Conservation (phyloP, 2,888 invertebrate genomes). For the Spodoptera littoralis region DNA sequence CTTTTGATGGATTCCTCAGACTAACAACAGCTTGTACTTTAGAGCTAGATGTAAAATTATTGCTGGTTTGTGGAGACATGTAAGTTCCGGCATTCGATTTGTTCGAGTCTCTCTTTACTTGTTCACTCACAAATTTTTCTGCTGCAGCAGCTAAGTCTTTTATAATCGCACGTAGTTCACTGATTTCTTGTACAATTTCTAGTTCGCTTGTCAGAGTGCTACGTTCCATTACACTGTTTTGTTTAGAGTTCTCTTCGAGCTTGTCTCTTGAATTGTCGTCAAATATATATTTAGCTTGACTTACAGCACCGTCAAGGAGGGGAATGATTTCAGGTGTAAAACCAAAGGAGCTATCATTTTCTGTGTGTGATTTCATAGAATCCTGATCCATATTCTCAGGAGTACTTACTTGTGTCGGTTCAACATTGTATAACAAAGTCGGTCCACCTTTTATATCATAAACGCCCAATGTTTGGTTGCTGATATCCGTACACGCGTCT, state of each 20-base stretch:
- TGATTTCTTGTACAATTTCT: conserved; percentile 71
- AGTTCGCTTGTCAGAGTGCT: conserved; percentile 57
- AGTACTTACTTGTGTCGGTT: conserved; percentile 19
- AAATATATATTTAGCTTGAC: conserved; percentile 70
- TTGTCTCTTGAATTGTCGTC: conserved; percentile 54
- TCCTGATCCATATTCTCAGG: conserved; percentile 17
- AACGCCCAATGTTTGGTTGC: conserved; percentile 20
- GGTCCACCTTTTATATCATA: conserved; percentile 35
- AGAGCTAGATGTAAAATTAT: conserved; percentile 37
- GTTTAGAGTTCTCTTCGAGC: conserved; percentile 30
- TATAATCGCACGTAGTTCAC: conserved; percentile 70
- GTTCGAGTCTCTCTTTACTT: conserved; percentile 52
- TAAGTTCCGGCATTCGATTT: conserved; percentile 36
- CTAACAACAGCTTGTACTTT: conserved; percentile 36
- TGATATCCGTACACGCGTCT: conserved; percentile 43
- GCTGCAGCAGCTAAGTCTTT: conserved; percentile 70
- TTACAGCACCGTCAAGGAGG: conserved; percentile 72
- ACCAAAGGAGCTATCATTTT: conserved; percentile 16
- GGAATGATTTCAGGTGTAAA: conserved; percentile 67
- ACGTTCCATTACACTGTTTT: conserved; percentile 35
- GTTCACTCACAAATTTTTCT: conserved; percentile 68
- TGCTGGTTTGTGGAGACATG: conserved; percentile 34
- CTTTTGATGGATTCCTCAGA: conserved; percentile 61
- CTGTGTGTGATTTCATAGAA: conserved; percentile 16
- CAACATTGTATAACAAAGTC: conserved; percentile 29